Conservation (phyloP, 2,888 invertebrate genomes). For the Hirtodrosophila alboralis region DNA sequence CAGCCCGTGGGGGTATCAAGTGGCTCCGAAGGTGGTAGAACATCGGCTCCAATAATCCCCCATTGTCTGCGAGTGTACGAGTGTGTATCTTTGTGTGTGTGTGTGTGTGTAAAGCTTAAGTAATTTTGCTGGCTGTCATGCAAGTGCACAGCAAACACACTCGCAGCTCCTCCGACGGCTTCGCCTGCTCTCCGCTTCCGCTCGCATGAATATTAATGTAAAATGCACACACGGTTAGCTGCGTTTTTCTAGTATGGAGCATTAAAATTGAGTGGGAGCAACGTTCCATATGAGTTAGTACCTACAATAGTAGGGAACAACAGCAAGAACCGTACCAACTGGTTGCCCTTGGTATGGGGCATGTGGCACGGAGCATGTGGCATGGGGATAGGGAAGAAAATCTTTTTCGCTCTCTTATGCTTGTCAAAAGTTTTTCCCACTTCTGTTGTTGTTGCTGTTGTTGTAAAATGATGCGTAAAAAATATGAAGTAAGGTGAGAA, state of each 20-base stretch:
- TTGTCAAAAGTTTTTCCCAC: constrained; percentile 57
- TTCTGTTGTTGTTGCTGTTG: constrained; percentile 18
- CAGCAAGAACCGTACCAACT: constrained; percentile 31
- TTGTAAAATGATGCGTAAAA: constrained; percentile 74
- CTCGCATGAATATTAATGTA: constrained; percentile 71
- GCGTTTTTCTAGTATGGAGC: constrained; percentile 66
- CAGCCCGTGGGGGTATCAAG: constrained; percentile 28
- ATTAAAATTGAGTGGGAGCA: constrained; percentile 72
- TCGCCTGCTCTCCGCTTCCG: not conserved
- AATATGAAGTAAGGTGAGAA: constrained; percentile 67
- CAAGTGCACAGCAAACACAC: constrained; percentile 75
- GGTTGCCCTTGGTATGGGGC: constrained; percentile 14
- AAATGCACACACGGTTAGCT: constrained; percentile 79
- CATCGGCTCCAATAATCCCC: constrained; percentile 57
- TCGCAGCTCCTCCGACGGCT: constrained; percentile 1
- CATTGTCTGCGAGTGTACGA: constrained; percentile 24
- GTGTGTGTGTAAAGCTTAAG: constrained; percentile 57
- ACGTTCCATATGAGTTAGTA: constrained; percentile 74
- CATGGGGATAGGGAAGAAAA: not conserved
- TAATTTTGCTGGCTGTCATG: constrained; percentile 72
- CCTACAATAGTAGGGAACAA: constrained; percentile 66
- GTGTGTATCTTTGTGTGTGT: constrained; percentile 1
- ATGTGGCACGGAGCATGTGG: not conserved
- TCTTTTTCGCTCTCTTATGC: constrained; percentile 20
- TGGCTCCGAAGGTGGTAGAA: constrained; percentile 20